A percentile compares a stretch with the other conserved stretches of the same genome.
phyloP scores from a whole-genome alignment of 2,797 vertebrate genomes.

The Sardinella longiceps region DNA sequence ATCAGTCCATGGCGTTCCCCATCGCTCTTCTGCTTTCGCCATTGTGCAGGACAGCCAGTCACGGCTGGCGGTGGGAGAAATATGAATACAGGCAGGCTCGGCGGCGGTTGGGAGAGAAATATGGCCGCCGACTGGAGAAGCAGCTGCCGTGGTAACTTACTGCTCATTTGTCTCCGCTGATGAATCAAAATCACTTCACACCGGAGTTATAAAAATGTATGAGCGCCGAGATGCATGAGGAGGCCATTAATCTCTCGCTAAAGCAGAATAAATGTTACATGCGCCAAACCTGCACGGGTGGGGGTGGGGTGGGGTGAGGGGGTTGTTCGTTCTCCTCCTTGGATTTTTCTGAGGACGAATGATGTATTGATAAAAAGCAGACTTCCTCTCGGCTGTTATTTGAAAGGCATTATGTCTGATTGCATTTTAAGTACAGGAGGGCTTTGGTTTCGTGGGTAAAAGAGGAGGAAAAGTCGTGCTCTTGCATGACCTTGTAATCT shows the following conservation, averaged over 20 bases:
- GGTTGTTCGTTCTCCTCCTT: neutral
- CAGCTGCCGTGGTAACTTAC: slow-evolving; percentile 38
- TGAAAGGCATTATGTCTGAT: slow-evolving; percentile 27
- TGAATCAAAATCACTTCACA: slow-evolving; percentile 73
- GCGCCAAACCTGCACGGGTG: neutral
- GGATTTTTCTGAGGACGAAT: slow-evolving; percentile 62
- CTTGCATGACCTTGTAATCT: neutral
- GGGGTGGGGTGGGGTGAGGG: neutral
- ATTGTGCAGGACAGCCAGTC: neutral
- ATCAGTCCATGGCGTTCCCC: neutral
- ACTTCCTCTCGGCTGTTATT: slow-evolving; percentile 22
- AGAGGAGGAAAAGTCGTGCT: neutral
- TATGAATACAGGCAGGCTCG: neutral
- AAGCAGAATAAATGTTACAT: slow-evolving; percentile 54
- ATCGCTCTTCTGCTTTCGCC: neutral
- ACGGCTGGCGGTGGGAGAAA: neutral
- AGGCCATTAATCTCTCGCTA: slow-evolving; percentile 72
- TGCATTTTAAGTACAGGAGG: slow-evolving; percentile 16
- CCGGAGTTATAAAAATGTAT: slow-evolving; percentile 77
- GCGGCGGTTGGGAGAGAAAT: neutral
- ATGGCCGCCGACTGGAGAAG: slow-evolving; percentile 26
- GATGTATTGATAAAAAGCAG: slow-evolving; percentile 28
- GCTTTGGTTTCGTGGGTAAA: slow-evolving; percentile 14
- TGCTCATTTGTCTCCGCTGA: slow-evolving; percentile 68
- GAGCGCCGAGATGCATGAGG: slow-evolving; percentile 76